Evolutionary conservation across 2,797 vertebrate species (phyloP).

Genomic region (Spinibarbus caldwelli): DNA sequence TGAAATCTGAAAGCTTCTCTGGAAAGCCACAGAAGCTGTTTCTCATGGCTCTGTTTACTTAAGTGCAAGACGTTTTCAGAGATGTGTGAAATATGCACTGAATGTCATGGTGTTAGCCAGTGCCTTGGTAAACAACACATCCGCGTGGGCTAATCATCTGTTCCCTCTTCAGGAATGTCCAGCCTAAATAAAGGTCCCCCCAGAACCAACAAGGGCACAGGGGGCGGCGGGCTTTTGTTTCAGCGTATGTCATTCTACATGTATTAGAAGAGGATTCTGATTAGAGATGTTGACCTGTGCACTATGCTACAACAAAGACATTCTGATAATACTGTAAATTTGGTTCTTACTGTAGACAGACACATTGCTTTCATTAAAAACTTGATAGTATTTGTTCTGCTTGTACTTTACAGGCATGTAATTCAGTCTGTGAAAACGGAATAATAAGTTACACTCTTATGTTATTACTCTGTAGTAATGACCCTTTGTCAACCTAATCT

Average conservation of each 20-base stretch:
- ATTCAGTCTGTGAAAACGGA: background rate
- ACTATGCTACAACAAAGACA: background rate
- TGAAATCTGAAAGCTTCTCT: background rate
- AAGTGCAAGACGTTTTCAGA: background rate
- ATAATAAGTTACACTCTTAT: background rate
- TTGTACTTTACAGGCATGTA: background rate
- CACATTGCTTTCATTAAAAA: background rate
- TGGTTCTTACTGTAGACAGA: background rate
- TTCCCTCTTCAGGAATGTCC: conserved; percentile 61
- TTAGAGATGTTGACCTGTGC: background rate
- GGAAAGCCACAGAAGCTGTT: background rate
- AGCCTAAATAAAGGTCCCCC: conserved; percentile 65
- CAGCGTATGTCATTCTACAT: conserved; percentile 24
- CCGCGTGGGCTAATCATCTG: conserved; percentile 57
- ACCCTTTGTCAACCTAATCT: background rate
- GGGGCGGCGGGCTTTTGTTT: conserved; percentile 62
- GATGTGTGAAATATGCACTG: conserved; percentile 29
- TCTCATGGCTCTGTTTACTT: conserved; percentile 21
- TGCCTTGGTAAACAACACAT: conserved; percentile 34
- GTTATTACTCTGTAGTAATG: background rate
- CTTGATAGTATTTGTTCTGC: background rate
- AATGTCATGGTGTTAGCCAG: background rate
- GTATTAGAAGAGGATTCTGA: background rate
- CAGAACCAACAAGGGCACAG: conserved; percentile 55
- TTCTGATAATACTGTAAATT: background rate